A percentile compares a stretch with the other conserved stretches of the same genome.
phyloP scores from a whole-genome alignment of 1,140 invertebrate species.

The Neelides sp. region DNA sequence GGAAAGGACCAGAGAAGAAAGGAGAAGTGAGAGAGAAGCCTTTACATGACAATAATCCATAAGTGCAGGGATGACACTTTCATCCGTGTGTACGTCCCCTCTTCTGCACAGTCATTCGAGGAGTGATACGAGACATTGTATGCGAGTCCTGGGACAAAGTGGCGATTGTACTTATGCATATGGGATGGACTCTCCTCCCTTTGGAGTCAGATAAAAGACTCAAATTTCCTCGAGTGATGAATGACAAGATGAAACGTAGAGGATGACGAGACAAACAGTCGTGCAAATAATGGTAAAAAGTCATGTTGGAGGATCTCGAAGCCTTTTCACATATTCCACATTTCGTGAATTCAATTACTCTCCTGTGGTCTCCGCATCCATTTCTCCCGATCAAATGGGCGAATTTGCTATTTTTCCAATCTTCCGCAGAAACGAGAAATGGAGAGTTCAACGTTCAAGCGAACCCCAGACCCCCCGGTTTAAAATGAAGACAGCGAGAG shows the following conservation, averaged over 20 bases:
- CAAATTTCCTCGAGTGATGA: too few species aligned
- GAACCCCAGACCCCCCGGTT: background rate
- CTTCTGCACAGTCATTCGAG: too few species aligned
- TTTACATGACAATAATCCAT: too few species aligned
- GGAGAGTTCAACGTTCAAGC: background rate
- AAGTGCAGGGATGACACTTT: too few species aligned
- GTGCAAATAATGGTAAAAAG: conserved; percentile 10
- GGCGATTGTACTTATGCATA: too few species aligned
- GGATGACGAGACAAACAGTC: conserved; percentile 9
- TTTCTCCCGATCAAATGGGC: conserved; percentile 1
- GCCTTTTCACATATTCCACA: background rate
- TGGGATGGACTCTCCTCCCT: too few species aligned
- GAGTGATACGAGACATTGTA: too few species aligned
- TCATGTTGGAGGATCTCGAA: background rate
- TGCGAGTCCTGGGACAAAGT: too few species aligned
- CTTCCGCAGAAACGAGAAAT: background rate
- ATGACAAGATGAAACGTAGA: conserved; percentile 10
- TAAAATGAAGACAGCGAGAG: background rate
- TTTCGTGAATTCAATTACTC: conserved; percentile 7
- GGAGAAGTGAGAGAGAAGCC: too few species aligned
- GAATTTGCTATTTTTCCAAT: background rate
- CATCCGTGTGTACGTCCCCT: too few species aligned
- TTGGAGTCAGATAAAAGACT: too few species aligned
- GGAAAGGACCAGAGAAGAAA: conserved; percentile 9
- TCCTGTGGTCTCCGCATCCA: background rate